phyloP scores from a whole-genome alignment of 2,113 vertebrate genomes.

The Amphiprion percula region DNA sequence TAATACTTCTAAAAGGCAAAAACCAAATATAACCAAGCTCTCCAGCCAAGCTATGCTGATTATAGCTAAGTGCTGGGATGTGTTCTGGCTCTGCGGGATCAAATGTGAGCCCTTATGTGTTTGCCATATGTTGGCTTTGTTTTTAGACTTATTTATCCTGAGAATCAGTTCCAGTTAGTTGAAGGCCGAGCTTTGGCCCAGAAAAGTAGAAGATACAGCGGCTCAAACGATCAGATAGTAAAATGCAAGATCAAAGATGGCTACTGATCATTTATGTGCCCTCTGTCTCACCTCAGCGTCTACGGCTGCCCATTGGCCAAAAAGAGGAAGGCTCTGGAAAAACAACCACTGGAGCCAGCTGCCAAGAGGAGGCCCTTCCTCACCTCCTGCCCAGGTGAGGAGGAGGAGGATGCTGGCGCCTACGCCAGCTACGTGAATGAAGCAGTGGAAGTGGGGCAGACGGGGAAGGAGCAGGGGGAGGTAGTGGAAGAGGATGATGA shows the following conservation, averaged over 20 bases:
- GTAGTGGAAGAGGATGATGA: constrained; percentile 71
- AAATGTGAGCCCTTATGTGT: not conserved
- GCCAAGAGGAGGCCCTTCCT: constrained; percentile 91
- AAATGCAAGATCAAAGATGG: constrained; percentile 44
- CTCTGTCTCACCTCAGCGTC: constrained; percentile 84
- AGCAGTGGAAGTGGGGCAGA: constrained; percentile 78
- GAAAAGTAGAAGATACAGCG: not conserved
- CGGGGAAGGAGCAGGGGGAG: constrained; percentile 65
- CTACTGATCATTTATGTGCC: constrained; percentile 29
- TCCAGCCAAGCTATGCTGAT: too few relatives aligned
- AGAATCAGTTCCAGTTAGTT: constrained; percentile 3
- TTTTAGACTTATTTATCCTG: too few relatives aligned
- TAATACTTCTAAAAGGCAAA: too few relatives aligned
- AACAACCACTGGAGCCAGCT: constrained; percentile 92
- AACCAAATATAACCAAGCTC: too few relatives aligned
- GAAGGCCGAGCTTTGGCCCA: not conserved
- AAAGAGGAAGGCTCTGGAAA: constrained; percentile 97
- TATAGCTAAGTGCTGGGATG: not conserved
- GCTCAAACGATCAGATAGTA: constrained; percentile 5
- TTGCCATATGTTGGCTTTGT: not conserved
- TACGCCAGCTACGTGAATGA: constrained; percentile 89
- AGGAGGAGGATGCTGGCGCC: constrained; percentile 72
- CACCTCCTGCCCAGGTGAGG: constrained; percentile 78
- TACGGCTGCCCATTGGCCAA: constrained; percentile 98
- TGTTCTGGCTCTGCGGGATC: constrained; percentile 3